Conservation (phyloP, 2,113 vertebrate genomes). For the Laticauda laticaudata region DNA sequence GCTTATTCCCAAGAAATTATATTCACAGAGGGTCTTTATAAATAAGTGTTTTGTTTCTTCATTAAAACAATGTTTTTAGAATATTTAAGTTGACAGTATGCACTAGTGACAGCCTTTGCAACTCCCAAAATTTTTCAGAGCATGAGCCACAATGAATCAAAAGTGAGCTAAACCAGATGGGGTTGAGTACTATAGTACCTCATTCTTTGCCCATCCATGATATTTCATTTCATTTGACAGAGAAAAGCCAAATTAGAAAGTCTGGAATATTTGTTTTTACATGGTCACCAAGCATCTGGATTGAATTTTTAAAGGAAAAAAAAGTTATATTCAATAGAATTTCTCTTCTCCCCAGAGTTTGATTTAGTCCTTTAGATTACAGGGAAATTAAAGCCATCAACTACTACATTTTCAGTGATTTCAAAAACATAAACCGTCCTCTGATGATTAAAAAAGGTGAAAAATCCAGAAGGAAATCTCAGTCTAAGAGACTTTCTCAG, state of each 20-base stretch:
- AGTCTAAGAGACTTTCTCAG: neutral
- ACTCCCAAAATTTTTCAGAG: neutral
- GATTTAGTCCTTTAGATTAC: constrained; percentile 11
- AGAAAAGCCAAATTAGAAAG: constrained; percentile 36
- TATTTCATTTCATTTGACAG: constrained; percentile 3
- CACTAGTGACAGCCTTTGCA: neutral
- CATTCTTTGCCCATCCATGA: constrained; percentile 3
- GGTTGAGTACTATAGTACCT: rapidly evolving
- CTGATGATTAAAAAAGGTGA: neutral
- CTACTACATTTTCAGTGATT: neutral
- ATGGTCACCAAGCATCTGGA: constrained; percentile 9
- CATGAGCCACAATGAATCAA: neutral
- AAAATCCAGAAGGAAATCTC: neutral
- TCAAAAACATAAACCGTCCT: constrained; percentile 17
- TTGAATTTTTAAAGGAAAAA: constrained; percentile 12
- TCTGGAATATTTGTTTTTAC: neutral
- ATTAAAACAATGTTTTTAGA: constrained; percentile 4
- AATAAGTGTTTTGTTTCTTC: constrained; percentile 18
- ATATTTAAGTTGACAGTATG: constrained; percentile 2
- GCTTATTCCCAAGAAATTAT: neutral
- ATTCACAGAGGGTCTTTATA: constrained; percentile 5
- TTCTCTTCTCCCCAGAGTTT: neutral
- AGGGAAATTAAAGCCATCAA: constrained; percentile 14
- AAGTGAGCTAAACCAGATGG: neutral
- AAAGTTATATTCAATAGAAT: neutral